Base-by-base conservation (phyloP, 2,113 vertebrate genomes). In the Vicugna pacos region DNA sequence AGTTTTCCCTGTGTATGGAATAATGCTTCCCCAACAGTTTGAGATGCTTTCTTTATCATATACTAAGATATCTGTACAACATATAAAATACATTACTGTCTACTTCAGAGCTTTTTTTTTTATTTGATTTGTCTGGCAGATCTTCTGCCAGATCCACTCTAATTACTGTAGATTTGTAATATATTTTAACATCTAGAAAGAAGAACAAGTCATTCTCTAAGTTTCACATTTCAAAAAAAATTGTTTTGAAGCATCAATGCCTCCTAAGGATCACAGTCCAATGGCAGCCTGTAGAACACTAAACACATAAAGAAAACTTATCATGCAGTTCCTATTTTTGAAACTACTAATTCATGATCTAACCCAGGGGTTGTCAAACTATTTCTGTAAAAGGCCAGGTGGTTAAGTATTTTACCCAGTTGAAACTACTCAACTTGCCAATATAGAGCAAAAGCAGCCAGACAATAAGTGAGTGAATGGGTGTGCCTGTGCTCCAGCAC, bases 201-300 rank as follows among this genome's bases (percentile, higher is more conserved):
- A 93, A 88, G 50, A 93, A 95, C 46, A 91, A 85, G 73, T 56
- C 22, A 22, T 73, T 32, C 64, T 50, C n/a, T 84, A 72, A 73
- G 38, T 91, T 82, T 89, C 70, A 82, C 77, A 95, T 89, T 94
- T 95, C 77, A 87, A 80, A 91, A 86, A 50, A 58, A 77, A 42
- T 85, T 89, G 93, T 91, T 87, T 75, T 14, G 7, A 97, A 96
- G 58, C 17, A 91, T 22, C 24, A 70, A 54, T 70, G 60, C 38
- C 60, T 90, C 96, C 54, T 24, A 87, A 90, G 20, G 70, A 87
- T 30, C 54, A 91, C 0, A 92, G 50, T 14, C 56, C 56, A 95
- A 60, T 0, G 60, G 50, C 32, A 84, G 28, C 52, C 76, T 88
- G 80, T 0, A 84, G 32, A 82, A 80, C 88, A 91, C 14, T 70